These are phyloP conservation scores for Drosophila tristis DNA, from an alignment of 1,140 invertebrate species.

Conservation along the genomic window DNA sequence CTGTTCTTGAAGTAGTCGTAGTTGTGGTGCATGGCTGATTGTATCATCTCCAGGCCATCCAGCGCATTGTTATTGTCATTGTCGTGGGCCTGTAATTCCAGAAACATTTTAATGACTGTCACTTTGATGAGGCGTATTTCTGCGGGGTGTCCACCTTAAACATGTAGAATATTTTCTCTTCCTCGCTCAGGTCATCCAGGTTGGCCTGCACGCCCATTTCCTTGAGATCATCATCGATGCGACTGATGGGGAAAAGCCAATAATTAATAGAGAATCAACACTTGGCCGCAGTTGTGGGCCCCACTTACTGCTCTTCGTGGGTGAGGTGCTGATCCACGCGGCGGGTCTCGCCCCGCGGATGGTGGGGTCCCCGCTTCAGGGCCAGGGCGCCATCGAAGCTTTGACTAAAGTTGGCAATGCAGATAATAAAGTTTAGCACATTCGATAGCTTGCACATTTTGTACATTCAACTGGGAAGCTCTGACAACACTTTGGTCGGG, in stretches of 20 bases:
- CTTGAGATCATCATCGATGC: slow-evolving; percentile 76
- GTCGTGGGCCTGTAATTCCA: slow-evolving; percentile 85
- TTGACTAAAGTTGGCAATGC: slow-evolving; percentile 75
- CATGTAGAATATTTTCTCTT: slow-evolving; percentile 88
- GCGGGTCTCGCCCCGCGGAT: slow-evolving; percentile 87
- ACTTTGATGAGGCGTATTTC: neutral
- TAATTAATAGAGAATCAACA: neutral
- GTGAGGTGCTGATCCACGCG: slow-evolving; percentile 87
- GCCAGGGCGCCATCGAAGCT: slow-evolving; percentile 61
- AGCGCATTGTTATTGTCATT: slow-evolving; percentile 90
- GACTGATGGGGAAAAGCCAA: slow-evolving; percentile 42
- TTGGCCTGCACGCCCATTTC: slow-evolving; percentile 74
- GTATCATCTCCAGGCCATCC: slow-evolving; percentile 91
- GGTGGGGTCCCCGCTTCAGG: slow-evolving; percentile 87
- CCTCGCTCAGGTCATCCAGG: slow-evolving; percentile 86
- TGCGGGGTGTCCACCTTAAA: slow-evolving; percentile 85
- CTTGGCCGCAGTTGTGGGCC: neutral
- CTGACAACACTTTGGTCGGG: slow-evolving; percentile 6
- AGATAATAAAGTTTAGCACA: slow-evolving; percentile 77
- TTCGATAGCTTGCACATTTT: slow-evolving; percentile 79
- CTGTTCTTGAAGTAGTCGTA: slow-evolving; percentile 74
- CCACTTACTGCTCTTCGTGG: slow-evolving; percentile 88
- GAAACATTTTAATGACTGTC: too few species aligned
- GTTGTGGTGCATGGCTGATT: slow-evolving; percentile 86
- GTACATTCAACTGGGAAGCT: slow-evolving; percentile 17